Percentiles rank a stretch among this genome's conserved stretches.
Evolutionary conservation across 2,113 vertebrate genomes (phyloP).

Genomic region (Hypocryptadius cinnamomeus): DNA sequence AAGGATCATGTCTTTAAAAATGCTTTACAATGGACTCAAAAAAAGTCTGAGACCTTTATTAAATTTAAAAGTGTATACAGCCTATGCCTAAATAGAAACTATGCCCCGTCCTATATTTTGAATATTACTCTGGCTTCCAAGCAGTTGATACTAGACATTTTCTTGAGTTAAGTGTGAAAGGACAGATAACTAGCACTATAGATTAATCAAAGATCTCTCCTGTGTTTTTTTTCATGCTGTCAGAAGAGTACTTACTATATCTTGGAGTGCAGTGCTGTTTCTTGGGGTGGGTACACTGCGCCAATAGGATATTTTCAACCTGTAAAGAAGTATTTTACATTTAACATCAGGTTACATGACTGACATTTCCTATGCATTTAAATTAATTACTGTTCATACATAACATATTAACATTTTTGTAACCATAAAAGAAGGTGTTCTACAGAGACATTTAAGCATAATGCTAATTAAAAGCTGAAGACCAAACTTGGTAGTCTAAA

Average conservation of each 20-base stretch:
- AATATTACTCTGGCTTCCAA: background rate
- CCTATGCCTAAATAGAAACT: background rate
- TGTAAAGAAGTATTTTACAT: constrained; percentile 7
- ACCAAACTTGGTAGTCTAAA: background rate
- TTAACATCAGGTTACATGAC: background rate
- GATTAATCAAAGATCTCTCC: background rate
- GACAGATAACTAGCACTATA: background rate
- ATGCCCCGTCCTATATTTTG: background rate
- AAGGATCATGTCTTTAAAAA: background rate
- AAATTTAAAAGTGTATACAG: background rate
- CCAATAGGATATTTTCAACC: constrained; percentile 69
- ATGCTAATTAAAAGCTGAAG: background rate
- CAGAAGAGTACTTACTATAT: constrained; percentile 49
- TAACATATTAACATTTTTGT: background rate
- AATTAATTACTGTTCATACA: background rate
- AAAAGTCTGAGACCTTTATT: background rate
- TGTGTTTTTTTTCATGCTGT: constrained; percentile 10
- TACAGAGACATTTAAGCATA: background rate
- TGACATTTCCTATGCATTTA: background rate
- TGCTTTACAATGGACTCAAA: background rate
- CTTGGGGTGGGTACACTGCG: constrained; percentile 74
- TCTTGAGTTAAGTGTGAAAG: background rate
- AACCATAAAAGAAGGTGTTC: background rate
- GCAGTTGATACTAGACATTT: background rate
- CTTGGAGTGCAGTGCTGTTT: constrained; percentile 73